Evolutionary conservation across 1,140 invertebrate species (phyloP), one percentile per base, ranked within the genome.

Genomic region (Whitmania pigra): DNA sequence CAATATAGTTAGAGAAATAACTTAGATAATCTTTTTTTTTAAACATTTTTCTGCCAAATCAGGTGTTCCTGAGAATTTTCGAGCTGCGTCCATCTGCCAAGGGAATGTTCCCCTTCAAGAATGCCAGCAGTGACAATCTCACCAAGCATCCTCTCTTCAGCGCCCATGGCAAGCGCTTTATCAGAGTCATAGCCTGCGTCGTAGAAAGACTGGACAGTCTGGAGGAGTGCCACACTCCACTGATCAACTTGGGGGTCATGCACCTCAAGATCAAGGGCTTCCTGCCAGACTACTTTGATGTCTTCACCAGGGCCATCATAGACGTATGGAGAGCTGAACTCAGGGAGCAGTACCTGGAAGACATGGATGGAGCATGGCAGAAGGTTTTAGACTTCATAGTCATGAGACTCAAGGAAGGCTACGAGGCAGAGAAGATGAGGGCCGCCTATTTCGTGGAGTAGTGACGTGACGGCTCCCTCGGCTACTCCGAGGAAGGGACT

Each of bases 91-190:
- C 78, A 0, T n/a, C 73, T 18, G 69, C 76, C 17, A 78, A 78
- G 71, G 53, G 74, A 3, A 67, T 77, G n/a, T 78, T 77, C 71
- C 75, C 77, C 7, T 76, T 71, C 57, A 49, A 70, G 18, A 69
- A 76, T 43, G 71, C 69, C 18, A 71, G 72, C 31, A 76, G 74
- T 15, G 74, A 76, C 18, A 69, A 57, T 2, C 69, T 78, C 36
- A 18, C 73, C 22, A 63, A 67, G 13, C 74, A 78, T 57, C 57
- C 63, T 2, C 72, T 74, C 18, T 77, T 78, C 68, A 73, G 73
- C 31, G 76, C 74, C 11, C 78, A 78, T 66, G 76, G 77, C n/a
- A 73, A 76, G 0, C 73, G 78, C 17, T 78, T 78, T 67, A 77
- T 78, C 75, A 75, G 78, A 54, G 76, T 75, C 13, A 75, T 78